A percentile compares a stretch with the other conserved stretches of the same genome.
These are phyloP conservation scores for Alethe castanea DNA, from an alignment of 2,113 vertebrate species.

Conservation along the genomic window DNA sequence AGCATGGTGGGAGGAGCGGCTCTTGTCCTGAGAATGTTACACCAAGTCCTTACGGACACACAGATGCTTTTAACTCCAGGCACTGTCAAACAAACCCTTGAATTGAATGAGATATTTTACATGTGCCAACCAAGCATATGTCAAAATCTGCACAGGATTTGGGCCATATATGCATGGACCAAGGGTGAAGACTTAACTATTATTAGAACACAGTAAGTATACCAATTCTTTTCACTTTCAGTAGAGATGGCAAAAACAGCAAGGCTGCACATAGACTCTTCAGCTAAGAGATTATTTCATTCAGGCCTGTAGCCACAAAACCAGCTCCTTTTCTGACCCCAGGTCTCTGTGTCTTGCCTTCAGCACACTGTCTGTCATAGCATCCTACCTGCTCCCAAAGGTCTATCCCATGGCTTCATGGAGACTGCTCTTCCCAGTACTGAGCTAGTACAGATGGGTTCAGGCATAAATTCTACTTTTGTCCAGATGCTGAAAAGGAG, in stretches of 20 bases:
- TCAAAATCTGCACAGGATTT: not conserved
- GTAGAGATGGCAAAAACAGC: not conserved
- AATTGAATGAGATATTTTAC: not conserved
- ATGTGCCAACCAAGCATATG: not conserved
- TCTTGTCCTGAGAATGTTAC: not conserved
- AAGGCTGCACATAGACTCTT: not conserved
- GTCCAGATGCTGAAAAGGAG: conserved; percentile 36
- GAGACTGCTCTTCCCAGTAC: not conserved
- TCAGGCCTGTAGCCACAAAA: conserved; percentile 26
- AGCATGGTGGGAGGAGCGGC: not conserved
- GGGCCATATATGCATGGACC: not conserved
- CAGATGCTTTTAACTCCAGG: not conserved
- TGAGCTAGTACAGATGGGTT: conserved; percentile 15
- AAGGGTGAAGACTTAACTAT: not conserved
- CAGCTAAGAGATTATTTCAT: conserved; percentile 22
- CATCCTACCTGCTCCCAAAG: conserved; percentile 21
- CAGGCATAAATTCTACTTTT: conserved; percentile 37
- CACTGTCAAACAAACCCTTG: not conserved
- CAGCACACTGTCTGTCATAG: not conserved
- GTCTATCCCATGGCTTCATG: conserved; percentile 13
- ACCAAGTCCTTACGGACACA: not conserved
- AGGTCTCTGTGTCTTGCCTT: not conserved
- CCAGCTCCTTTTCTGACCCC: conserved; percentile 3
- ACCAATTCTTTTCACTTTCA: not conserved
- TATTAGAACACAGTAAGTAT: not conserved